Evolutionary conservation across 2,797 vertebrate species (phyloP), one percentile per base, ranked within the genome.

Genomic region (Ataeniobius toweri): DNA sequence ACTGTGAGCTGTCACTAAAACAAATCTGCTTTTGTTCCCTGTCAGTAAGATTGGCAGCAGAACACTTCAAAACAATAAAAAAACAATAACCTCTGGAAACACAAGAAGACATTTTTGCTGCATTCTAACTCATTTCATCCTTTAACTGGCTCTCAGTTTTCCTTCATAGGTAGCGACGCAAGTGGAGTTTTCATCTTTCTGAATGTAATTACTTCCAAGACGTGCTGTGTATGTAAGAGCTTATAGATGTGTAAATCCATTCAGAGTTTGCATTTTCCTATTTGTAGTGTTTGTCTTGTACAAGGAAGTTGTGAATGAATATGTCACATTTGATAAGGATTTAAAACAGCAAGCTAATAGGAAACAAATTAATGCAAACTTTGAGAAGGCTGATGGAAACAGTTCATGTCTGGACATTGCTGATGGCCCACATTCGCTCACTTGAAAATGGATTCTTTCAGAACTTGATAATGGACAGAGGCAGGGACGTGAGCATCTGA

Each of bases 391-490:
- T 78, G 88, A 89, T 87, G 83, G 86, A 90, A 85, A 82, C 72
- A 82, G 83, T 80, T 84, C 8, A 6, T 68, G 76, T 85, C 79
- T 65, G 74, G 76, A 73, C 75, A 48, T 63, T 20, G 36, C 74
- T 83, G 84, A 83, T 89, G 83, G 83, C 41, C 24, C 58, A 76
- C 74, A 81, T 83, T 86, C 80, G 80, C 86, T 80, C 89, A 67
- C 50, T 73, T 0, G 4, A 44, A 61, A 71, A 86, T 16, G 58
- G 31, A 41, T 81, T 58, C 76, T 77, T 83, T 53, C 70, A 70
- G 79, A 80, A 76, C 68, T 87, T 85, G 87, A 84, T 82, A 85
- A 76, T 65, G 87, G 88, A 93, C 88, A 84, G 80, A 73, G 71
- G 67, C 69, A 81, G 76, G 72, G 84, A 80, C 88, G 81, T 86